Evolutionary conservation across 2,888 invertebrate genomes (phyloP), one percentile per base, ranked within the genome.

Genomic region (Mythimna pallens): DNA sequence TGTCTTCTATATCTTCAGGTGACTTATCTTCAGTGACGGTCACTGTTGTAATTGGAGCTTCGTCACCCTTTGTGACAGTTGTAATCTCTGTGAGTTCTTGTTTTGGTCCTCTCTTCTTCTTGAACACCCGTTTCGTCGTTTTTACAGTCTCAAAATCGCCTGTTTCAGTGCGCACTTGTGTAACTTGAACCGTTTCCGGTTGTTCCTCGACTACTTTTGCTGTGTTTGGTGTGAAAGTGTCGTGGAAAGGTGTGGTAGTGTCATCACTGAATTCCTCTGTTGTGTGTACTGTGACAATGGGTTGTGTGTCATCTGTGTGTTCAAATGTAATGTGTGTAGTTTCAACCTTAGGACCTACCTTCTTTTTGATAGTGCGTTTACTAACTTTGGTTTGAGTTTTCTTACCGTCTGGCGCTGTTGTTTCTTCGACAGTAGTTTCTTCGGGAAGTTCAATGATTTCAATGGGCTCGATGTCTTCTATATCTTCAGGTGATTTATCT

Each of bases 361-460:
- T 47, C 47, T 47, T 47, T 47, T 47, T 47, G 17, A 47, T 92
- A 0, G 87, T 80, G 4, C 90, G 90, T 73, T 92, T 93, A 47
- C 89, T 92, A 0, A 73, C 14, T 73, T 12, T 73, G 3, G 59
- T 78, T n/a, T 67, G 62, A n/a, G 25, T 64, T 2, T 8, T 12
- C 70, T 74, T 81, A 71, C 76, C 70, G 17, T 80, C 72, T 8
- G 76, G 73, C 0, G 65, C 12, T 20, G 5, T 36, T 1, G 55
- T 34, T 17, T 70, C 72, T 10, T 76, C 74, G 2, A 74, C 10
- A 0, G 65, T 75, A 0, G 73, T 72, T 25, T 78, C 78, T 17
- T 80, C 73, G 0, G 77, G 80, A 0, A 80, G 25, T 43, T 80
- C 80, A 0, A 72, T 34, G 3, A 65, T 36, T 34, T 80, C 71